Conservation (phyloP, 2,113 vertebrate genomes). For the Verasper variegatus region DNA sequence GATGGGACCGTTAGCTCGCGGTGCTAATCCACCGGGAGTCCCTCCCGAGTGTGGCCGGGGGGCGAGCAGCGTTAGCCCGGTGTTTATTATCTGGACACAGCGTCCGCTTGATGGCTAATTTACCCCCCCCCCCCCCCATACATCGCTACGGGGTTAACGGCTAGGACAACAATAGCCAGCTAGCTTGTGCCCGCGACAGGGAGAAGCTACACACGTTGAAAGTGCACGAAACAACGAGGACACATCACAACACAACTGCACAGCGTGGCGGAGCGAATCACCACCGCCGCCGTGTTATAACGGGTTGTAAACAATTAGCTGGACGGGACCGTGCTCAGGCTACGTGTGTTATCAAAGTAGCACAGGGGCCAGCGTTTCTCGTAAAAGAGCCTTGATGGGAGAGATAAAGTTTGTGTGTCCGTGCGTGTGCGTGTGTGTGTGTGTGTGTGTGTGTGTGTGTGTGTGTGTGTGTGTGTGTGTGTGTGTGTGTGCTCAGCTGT, state of each 20-base stretch:
- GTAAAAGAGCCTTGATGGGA: neutral
- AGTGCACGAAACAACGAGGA: neutral
- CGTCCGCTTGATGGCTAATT: slow-evolving; percentile 35
- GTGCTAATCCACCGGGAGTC: neutral
- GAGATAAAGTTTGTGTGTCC: neutral
- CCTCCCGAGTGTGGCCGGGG: slow-evolving; percentile 31
- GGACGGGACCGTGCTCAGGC: neutral
- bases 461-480: too few species aligned
- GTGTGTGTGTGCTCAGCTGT: neutral
- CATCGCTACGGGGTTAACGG: neutral
- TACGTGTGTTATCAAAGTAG: neutral
- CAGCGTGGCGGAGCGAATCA: neutral
- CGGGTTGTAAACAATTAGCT: neutral
- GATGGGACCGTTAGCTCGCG: neutral
- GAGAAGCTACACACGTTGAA: neutral
- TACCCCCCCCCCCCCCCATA: neutral
- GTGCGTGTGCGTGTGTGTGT: too few species aligned
- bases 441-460: too few species aligned
- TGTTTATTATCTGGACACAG: slow-evolving; percentile 26
- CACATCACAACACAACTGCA: neutral
- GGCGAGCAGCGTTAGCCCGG: neutral
- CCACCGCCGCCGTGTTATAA: neutral
- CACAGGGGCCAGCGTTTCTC: neutral
- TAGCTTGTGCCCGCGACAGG: slow-evolving; percentile 3
- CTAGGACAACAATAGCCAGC: slow-evolving; percentile 57